Conservation (phyloP, 2,888 invertebrate species). For the Mesochorus sp. region DNA sequence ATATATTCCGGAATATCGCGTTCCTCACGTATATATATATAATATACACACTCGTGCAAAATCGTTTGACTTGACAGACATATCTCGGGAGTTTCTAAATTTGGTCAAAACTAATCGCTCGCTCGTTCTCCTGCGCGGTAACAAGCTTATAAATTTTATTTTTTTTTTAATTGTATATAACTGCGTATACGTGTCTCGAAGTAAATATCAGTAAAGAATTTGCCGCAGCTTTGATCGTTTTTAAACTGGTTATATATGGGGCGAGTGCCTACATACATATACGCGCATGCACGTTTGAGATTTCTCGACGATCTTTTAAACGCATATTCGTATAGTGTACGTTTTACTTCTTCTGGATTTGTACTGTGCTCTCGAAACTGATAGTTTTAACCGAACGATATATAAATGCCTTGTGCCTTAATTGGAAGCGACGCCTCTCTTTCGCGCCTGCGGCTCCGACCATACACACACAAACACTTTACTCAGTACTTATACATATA, state of each 20-base stretch:
- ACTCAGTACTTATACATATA: background rate
- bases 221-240: conserved; percentile 12
- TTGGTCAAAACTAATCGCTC: conserved; percentile 2
- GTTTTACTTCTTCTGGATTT: background rate
- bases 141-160: background rate
- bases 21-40: background rate
- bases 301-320: background rate
- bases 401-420: conserved; percentile 62
- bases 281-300: conserved; percentile 7
- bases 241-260: conserved; percentile 45
- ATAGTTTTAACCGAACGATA: conserved; percentile 33
- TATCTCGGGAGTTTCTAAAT: background rate
- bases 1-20: background rate
- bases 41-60: no score
- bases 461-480: no score
- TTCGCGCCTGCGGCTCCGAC: background rate
- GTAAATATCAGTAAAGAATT: background rate
- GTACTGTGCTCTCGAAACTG: background rate
- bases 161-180: background rate
- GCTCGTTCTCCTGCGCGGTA: no score
- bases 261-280: background rate
- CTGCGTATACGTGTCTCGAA: background rate
- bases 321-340: conserved; percentile 19
- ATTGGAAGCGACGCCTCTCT: conserved; percentile 57
- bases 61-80: background rate